A percentile compares a stretch with the other conserved stretches of the same genome.
Evolutionary conservation across 1,140 invertebrate species (phyloP).

Genomic region (Cepaea nemoralis): DNA sequence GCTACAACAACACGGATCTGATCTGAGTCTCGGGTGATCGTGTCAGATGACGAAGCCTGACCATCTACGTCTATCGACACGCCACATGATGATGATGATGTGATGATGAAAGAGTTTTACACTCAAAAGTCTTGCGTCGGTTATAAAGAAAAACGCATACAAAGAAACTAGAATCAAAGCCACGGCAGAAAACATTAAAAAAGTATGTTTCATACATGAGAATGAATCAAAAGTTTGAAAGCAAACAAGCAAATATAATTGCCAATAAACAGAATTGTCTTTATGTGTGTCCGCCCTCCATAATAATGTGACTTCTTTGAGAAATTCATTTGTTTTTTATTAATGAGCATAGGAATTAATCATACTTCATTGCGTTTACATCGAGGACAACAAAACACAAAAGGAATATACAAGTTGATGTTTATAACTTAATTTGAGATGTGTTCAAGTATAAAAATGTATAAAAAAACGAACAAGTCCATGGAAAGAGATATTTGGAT

Average conservation of each 20-base stretch:
- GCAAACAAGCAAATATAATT: background rate
- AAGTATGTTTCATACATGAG: background rate
- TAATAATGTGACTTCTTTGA: background rate
- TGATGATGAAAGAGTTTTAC: too few relatives aligned
- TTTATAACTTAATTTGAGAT: background rate
- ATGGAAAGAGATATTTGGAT: background rate
- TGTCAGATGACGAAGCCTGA: too few relatives aligned
- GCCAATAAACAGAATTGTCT: background rate
- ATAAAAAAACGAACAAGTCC: background rate
- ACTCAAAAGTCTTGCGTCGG: too few relatives aligned
- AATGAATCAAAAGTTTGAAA: background rate
- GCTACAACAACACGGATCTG: too few relatives aligned
- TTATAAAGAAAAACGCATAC: too few relatives aligned
- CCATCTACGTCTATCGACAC: too few relatives aligned
- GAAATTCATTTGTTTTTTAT: background rate
- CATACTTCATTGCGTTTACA: background rate
- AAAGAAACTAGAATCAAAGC: too few relatives aligned
- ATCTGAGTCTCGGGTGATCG: too few relatives aligned
- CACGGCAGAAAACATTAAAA: too few relatives aligned
- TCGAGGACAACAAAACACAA: background rate
- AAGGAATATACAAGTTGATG: background rate
- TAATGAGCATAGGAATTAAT: background rate
- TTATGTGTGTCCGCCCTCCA: background rate
- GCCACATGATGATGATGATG: too few relatives aligned
- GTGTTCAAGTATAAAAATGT: background rate